Evolutionary conservation across 2,888 invertebrate genomes (phyloP).

Genomic region (Caenorhabditis angaria): DNA sequence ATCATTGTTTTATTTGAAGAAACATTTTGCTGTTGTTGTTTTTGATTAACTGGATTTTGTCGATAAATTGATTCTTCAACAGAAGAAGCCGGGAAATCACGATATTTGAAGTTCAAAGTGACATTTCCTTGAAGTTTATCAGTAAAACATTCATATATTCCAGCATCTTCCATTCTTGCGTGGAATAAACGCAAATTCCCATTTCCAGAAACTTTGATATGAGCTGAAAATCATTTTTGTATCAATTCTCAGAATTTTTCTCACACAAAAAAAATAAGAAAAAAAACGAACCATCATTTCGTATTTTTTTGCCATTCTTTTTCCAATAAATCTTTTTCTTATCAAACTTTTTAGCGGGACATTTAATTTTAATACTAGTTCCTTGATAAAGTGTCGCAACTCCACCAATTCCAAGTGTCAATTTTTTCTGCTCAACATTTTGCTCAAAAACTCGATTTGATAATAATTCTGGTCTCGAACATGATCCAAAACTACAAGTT

Average conservation of each 20-base stretch:
- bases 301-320: conserved; percentile 82
- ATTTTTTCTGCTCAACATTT: conserved; percentile 80
- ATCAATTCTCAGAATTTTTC: too few relatives aligned
- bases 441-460: conserved; percentile 78
- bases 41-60: too few relatives aligned
- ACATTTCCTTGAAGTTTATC: conserved; percentile 78
- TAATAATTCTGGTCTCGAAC: conserved; percentile 44
- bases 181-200: conserved; percentile 87
- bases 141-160: conserved; percentile 79
- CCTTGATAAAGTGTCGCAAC: conserved; percentile 87
- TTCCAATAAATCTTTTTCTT: conserved; percentile 83
- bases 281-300: conserved; percentile 79
- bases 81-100: conserved; percentile 57
- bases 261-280: too few relatives aligned
- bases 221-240: conserved; percentile 34
- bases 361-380: conserved; percentile 90
- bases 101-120: conserved; percentile 82
- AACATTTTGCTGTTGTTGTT: not conserved
- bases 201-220: conserved; percentile 84
- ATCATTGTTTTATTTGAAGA: conserved; percentile 39
- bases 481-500: conserved; percentile 79
- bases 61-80: not conserved
- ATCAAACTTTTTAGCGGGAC: conserved; percentile 84
- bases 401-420: conserved; percentile 84
- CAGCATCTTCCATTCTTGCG: conserved; percentile 76